These are phyloP conservation scores for Loriculus beryllinus DNA, from an alignment of 2,797 vertebrate species.

Conservation along the genomic window DNA sequence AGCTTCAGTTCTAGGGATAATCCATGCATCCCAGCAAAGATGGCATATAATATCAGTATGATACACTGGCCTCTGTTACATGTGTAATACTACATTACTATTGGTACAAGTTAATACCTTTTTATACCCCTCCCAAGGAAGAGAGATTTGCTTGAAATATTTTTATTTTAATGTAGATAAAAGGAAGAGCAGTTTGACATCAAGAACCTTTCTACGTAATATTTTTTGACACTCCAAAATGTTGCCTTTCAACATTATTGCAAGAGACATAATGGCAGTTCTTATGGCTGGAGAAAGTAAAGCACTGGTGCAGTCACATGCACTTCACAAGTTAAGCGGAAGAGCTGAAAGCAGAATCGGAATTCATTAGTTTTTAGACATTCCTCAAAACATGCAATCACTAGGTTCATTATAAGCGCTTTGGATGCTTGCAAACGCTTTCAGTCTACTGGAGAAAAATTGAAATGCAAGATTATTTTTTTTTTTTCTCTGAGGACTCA, in stretches of 20 bases:
- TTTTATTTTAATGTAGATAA: neutral
- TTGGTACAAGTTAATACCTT: neutral
- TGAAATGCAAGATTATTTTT: neutral
- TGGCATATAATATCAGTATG: neutral
- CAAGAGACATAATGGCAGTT: neutral
- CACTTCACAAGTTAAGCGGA: neutral
- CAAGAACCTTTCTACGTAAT: neutral
- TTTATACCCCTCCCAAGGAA: neutral
- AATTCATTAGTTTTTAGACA: neutral
- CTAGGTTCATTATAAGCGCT: neutral
- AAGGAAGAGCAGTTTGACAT: neutral
- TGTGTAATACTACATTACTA: neutral
- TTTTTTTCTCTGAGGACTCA: neutral
- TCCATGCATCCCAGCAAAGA: neutral
- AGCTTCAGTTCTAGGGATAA: neutral
- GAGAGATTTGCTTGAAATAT: neutral
- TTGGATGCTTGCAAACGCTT: constrained; percentile 5
- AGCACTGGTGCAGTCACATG: neutral
- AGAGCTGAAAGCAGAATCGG: neutral
- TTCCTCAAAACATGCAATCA: neutral
- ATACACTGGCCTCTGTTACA: neutral
- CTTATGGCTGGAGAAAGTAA: neutral
- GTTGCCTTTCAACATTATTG: neutral
- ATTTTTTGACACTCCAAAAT: neutral
- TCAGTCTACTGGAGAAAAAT: neutral